Percentiles rank a stretch among this genome's conserved stretches.
Conservation (phyloP, 2,797 vertebrate species). For the Myotis pilosus region DNA sequence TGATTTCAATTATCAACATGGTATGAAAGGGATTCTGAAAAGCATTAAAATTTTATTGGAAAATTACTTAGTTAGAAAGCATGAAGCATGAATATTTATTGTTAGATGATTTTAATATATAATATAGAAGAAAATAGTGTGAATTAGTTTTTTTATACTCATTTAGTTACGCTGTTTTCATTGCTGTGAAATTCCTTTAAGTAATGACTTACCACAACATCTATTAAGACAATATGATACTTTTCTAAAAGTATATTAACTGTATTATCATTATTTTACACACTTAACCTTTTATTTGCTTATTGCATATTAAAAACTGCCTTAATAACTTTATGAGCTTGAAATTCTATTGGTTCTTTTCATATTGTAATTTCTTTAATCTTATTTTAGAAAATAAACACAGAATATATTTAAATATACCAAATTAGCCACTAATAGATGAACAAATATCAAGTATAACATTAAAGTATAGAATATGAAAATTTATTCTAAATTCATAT, state of each 20-base stretch:
- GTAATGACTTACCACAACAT: not conserved
- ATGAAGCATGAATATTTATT: not conserved
- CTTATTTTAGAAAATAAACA: constrained; percentile 12
- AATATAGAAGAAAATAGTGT: not conserved
- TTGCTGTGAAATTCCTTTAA: not conserved
- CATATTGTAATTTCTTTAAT: not conserved
- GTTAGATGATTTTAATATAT: not conserved
- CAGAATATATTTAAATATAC: constrained; percentile 5
- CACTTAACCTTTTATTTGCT: not conserved
- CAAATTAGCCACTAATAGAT: not conserved
- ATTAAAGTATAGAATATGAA: not conserved
- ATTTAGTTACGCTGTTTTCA: not conserved
- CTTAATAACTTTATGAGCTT: not conserved
- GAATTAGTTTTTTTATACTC: not conserved
- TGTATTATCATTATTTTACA: not conserved
- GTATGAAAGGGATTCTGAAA: not conserved
- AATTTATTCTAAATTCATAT: constrained; percentile 2
- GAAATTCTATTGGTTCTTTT: not conserved
- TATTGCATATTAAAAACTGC: not conserved
- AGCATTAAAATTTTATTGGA: not conserved
- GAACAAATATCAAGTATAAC: constrained; percentile 26
- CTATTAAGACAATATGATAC: not conserved
- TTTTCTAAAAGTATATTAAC: not conserved
- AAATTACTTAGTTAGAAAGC: not conserved
- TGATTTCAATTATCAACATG: not conserved